phyloP scores from a whole-genome alignment of 2,888 invertebrate species.

The Linyphia triangularis region DNA sequence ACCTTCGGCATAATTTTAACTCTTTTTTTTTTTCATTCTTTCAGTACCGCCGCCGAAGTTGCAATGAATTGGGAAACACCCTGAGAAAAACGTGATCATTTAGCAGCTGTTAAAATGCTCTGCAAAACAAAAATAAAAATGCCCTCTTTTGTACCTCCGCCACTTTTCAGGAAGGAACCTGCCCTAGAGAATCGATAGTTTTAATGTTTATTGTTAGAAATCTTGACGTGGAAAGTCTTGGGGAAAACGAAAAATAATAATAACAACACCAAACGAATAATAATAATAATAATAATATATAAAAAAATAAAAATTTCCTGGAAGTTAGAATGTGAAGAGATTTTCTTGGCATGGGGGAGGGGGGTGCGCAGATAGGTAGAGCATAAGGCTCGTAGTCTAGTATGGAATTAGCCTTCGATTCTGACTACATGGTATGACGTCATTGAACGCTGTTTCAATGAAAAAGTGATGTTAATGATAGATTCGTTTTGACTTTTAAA shows the following conservation, averaged over 20 bases:
- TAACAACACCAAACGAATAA: slow-evolving; percentile 18
- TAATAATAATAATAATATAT: too few relatives aligned
- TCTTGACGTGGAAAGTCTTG: slow-evolving; percentile 44
- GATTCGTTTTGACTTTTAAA: too few relatives aligned
- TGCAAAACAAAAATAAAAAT: background rate
- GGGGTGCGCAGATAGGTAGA: slow-evolving; percentile 2
- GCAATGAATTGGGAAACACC: slow-evolving; percentile 26
- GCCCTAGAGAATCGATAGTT: slow-evolving; percentile 49
- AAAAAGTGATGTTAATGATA: too few relatives aligned
- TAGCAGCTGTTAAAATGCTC: slow-evolving; percentile 41
- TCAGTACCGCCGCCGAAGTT: background rate
- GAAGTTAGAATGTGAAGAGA: slow-evolving; percentile 63
- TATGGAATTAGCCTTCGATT: too few relatives aligned
- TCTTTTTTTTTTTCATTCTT: background rate
- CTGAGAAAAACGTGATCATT: slow-evolving; percentile 52
- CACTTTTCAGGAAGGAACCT: slow-evolving; percentile 5
- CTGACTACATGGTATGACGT: too few relatives aligned
- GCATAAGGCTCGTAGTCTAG: background rate
- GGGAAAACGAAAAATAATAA: slow-evolving; percentile 48
- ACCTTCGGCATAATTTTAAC: background rate
- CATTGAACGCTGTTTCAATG: too few relatives aligned
- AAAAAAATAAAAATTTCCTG: slow-evolving; percentile 4
- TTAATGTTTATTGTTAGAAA: slow-evolving; percentile 64
- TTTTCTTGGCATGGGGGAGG: slow-evolving; percentile 40
- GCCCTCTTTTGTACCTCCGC: slow-evolving; percentile 4